Evolutionary conservation across 2,113 vertebrate species (phyloP), one percentile per base, ranked within the genome.

Genomic region (Anas platyrhynchos): DNA sequence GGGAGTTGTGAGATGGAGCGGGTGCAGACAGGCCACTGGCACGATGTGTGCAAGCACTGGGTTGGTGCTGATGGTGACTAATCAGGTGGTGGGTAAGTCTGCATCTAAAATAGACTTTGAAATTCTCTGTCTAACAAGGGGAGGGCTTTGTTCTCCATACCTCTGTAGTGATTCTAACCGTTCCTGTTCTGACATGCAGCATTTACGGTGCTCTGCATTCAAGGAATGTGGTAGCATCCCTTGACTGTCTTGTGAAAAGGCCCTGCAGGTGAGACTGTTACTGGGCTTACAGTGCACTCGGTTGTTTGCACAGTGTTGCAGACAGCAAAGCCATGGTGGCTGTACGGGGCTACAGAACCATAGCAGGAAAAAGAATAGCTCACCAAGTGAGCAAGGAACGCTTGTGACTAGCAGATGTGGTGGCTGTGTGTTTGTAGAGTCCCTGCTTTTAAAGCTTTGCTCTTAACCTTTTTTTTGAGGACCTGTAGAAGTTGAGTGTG

Each of bases 251-350:
- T 18, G 59, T 10, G 85, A 54, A 6, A 66, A 12, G 65, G 56
- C 46, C 62, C 78, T 63, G 78, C 34, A 18, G 65, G 11, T 18
- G 46, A 38, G 78, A 7, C 83, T 59, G 21, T 44, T 14, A 11
- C 43, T 20, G 7, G 2, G 71, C 65, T 16, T 3, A 3, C 14
- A 3, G 23, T 1, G 6, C 1, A 1, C 43, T 43, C 25, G 1
- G 36, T 74, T 23, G 17, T 16, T 55, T 0, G 0, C 26, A 4
- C 9, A 1, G 5, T 3, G 0, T 1, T 4, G 5, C n/a, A 7
- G 21, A 1, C 54, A 16, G 38, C 4, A 0, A 56, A 36, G 48
- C 41, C 7, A 1, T 2, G 1, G n/a, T 4, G 7, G 25, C 55
- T 6, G 5, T 17, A 6, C 41, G n/a, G 46, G 6, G 6, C 13